Percentiles rank a stretch among this genome's conserved stretches.
These are phyloP conservation scores for Xiphophorus maculatus DNA, from an alignment of 2,113 vertebrate species.

Conservation along the genomic window DNA sequence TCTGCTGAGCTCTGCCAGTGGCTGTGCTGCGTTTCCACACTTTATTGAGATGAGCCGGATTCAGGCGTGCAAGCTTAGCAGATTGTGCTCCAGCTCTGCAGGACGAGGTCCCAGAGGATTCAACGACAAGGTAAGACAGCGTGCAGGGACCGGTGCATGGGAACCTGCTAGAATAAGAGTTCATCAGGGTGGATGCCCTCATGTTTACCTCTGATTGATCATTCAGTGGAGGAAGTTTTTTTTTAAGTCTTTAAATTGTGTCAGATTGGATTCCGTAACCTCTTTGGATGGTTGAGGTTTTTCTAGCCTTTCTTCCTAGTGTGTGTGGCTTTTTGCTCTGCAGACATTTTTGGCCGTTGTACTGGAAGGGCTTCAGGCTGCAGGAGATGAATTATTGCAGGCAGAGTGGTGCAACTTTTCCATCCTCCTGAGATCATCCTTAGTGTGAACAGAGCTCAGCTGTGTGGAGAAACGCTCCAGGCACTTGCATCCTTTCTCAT, in stretches of 20 bases:
- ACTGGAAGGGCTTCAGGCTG: neutral
- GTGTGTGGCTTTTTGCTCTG: too few species aligned
- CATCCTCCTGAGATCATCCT: neutral
- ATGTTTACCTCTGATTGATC: neutral
- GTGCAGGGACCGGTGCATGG: neutral
- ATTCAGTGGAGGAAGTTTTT: neutral
- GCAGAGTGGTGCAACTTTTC: neutral
- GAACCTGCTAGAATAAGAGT: neutral
- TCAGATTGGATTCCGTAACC: too few species aligned
- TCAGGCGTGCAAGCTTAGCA: constrained; percentile 62
- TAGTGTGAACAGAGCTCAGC: too few species aligned
- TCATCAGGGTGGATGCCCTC: neutral
- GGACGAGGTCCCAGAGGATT: constrained; percentile 12
- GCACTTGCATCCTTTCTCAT: too few species aligned
- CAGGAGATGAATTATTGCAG: neutral
- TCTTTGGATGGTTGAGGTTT: neutral
- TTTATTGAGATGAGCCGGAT: constrained; percentile 44
- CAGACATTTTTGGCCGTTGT: neutral
- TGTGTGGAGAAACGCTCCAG: too few species aligned
- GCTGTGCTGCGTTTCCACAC: constrained; percentile 53
- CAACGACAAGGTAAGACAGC: constrained; percentile 32
- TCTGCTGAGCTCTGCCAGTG: constrained; percentile 44
- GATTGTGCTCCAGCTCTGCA: constrained; percentile 32
- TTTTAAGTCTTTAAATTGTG: neutral
- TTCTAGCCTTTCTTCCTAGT: neutral